Base-by-base conservation (phyloP, 2,888 invertebrate genomes). In the Zaprionus obscuricornis region DNA sequence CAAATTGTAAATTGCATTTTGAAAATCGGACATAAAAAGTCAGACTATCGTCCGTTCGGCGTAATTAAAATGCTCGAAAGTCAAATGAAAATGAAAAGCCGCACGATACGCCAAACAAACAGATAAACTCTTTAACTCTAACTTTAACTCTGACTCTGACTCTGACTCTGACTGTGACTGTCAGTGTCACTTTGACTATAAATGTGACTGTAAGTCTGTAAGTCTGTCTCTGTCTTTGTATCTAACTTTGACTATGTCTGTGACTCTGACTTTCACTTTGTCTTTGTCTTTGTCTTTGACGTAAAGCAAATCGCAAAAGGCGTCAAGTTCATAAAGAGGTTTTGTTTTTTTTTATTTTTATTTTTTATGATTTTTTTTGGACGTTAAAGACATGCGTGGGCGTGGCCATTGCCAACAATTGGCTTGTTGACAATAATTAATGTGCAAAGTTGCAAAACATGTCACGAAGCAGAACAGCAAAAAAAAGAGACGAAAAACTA, bases 11-110 rank as follows among this genome's bases (percentile, higher is more conserved):
- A 51, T 60, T 68, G 47, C 57, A 47, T 57, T 46, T 69, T 55
- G 14, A 56, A 46, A 64, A 46, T 20, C 24, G 20, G 17, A 31
- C 34, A 18, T 24, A 51, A 55, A 64, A 42, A 50, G 29, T 45
- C 27, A 50, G n/a, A 57, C 58, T 52, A 46, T 40, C 34, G 24
- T 17, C 36, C 26, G 24, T 17, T 33, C 26, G 11, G 29, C 55
- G 47, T 52, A 68, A 75, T 72, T 68, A 68, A 84, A 77, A 59
- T 31, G 50, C 64, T 36, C 40, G 50, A 45, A 65, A 60, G 64
- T 59, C 62, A 55, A 65, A 64, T 68, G 58, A 65, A 84, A 81
- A 69, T 57, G 63, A 62, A 62, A 63, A 56, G 37, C 45, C 49
- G 20, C 39, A 16, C 33, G 13, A n/a, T n/a, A n/a, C n/a, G n/a